phyloP scores from a whole-genome alignment of 1,140 invertebrate species.

The Chironomus tepperi region DNA sequence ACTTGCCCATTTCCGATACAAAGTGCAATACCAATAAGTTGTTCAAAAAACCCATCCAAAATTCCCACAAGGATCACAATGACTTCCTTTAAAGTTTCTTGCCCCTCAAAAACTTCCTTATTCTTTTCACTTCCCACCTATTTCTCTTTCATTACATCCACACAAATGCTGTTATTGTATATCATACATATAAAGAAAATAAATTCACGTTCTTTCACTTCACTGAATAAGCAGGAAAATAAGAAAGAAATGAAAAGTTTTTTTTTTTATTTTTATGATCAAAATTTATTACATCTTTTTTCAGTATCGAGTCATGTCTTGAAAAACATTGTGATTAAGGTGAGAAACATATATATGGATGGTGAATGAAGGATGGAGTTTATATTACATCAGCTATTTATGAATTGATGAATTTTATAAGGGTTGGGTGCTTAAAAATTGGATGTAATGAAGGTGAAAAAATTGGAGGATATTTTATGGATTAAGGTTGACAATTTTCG shows the following conservation, averaged over 20 bases:
- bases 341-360: neutral
- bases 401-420: neutral
- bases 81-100: neutral
- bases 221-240: neutral
- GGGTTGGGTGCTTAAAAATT: neutral
- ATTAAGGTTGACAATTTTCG: no score
- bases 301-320: neutral
- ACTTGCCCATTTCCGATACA: no score
- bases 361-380: neutral
- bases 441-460: neutral
- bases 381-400: neutral
- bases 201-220: conserved; percentile 21
- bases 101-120: neutral
- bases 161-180: neutral
- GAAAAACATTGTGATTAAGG: neutral
- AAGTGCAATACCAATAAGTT: no score
- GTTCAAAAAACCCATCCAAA: no score
- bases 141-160: neutral
- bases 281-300: conserved; percentile 14
- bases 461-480: no score
- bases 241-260: neutral
- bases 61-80: no score
- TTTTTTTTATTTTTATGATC: neutral
- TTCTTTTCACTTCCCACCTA: neutral
- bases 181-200: neutral